phyloP scores from a whole-genome alignment of 1,140 invertebrate genomes.

The Orchestia grillus region DNA sequence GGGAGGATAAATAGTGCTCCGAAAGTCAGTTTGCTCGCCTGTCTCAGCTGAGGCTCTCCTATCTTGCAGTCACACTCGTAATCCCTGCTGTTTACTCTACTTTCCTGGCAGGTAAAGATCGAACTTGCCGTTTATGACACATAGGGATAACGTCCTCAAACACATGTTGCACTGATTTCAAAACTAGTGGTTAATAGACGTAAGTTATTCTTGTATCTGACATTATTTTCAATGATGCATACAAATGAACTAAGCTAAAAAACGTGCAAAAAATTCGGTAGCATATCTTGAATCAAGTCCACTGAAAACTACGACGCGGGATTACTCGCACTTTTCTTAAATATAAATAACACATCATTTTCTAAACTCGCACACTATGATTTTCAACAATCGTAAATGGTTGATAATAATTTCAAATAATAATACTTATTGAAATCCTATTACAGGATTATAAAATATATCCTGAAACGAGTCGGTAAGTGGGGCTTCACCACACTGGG shows the following conservation, averaged over 20 bases:
- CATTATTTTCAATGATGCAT: not conserved
- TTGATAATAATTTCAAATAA: not conserved
- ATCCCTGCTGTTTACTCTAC: not conserved
- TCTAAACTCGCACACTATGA: not conserved
- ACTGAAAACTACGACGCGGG: not conserved
- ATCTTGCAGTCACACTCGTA: not conserved
- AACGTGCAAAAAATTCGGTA: not conserved
- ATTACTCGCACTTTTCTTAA: not conserved
- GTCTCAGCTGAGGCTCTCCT: not conserved
- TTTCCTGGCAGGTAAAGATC: not conserved
- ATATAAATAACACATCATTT: no score
- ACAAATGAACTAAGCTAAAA: not conserved
- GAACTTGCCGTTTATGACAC: not conserved
- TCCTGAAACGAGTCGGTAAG: not conserved
- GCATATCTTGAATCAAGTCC: not conserved
- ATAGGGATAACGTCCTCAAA: not conserved
- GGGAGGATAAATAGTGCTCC: not conserved
- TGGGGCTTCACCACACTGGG: not conserved
- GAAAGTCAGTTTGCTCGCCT: not conserved
- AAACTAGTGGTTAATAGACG: not conserved
- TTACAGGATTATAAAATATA: not conserved
- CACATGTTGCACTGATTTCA: not conserved
- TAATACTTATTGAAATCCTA: not conserved
- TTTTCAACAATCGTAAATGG: not conserved
- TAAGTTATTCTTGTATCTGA: not conserved